Percentiles rank a stretch among this genome's conserved stretches.
Conservation (phyloP, 2,888 invertebrate species). For the Gymnosoma rotundatum region DNA sequence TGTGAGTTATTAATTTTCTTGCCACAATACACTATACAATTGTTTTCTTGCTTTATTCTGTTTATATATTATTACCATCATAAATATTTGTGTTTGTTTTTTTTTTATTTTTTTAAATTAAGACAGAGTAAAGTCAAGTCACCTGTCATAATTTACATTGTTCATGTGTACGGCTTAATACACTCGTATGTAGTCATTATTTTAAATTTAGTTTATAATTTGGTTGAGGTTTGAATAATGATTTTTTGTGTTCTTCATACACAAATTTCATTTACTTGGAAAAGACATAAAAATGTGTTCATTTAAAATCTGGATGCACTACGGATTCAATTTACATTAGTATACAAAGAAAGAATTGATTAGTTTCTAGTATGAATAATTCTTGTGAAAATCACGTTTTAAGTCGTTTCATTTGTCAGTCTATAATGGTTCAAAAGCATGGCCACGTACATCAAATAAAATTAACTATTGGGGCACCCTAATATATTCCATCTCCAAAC, state of each 20-base stretch:
- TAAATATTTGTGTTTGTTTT: constrained; percentile 1
- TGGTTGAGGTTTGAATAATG: background rate
- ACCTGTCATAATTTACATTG: constrained; percentile 12
- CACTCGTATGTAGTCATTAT: background rate
- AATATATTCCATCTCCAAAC: too few species aligned
- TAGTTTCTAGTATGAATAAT: too few species aligned
- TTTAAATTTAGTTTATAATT: constrained; percentile 12
- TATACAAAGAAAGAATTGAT: too few species aligned
- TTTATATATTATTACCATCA: constrained; percentile 10
- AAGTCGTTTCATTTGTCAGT: too few species aligned
- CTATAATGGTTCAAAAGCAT: too few species aligned
- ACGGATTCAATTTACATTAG: too few species aligned
- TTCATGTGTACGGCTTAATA: background rate
- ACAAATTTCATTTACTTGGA: background rate
- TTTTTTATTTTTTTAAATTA: background rate
- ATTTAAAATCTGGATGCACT: too few species aligned
- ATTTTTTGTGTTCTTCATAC: background rate
- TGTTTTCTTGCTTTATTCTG: constrained; percentile 15
- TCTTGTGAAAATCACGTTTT: too few species aligned
- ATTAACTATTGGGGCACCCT: too few species aligned
- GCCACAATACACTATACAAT: background rate
- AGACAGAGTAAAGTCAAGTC: background rate
- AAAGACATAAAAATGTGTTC: background rate
- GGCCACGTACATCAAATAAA: too few species aligned
- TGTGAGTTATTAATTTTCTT: background rate